Evolutionary conservation across 2,797 vertebrate genomes (phyloP).

Genomic region (Merluccius polli): DNA sequence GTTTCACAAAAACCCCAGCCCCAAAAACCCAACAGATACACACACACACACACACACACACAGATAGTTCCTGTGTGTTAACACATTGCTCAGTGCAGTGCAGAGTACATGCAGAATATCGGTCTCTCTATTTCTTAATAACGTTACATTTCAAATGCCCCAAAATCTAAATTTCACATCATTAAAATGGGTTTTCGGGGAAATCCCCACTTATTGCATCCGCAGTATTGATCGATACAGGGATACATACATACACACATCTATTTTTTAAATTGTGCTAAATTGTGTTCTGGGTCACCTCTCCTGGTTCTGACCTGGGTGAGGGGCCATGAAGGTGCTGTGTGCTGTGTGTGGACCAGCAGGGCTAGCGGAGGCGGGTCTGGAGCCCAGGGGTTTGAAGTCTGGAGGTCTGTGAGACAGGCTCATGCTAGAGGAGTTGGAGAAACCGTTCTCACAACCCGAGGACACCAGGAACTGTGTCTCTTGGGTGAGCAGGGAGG

Average conservation of each 20-base stretch:
- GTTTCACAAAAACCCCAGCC: conserved; percentile 37
- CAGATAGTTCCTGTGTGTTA: conserved; percentile 67
- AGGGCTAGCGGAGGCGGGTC: conserved; percentile 58
- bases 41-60: conserved; percentile 15
- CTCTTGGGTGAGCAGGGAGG: conserved; percentile 73
- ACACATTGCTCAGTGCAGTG: conserved; percentile 55
- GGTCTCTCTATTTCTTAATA: background rate
- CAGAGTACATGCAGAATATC: conserved; percentile 1
- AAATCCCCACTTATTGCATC: background rate
- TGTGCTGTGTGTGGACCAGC: conserved; percentile 61
- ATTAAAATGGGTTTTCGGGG: background rate
- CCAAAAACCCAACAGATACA: background rate
- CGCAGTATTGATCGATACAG: background rate
- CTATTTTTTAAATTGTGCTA: background rate
- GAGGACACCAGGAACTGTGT: conserved; percentile 70
- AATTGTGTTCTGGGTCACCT: conserved; percentile 10
- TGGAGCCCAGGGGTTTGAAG: conserved; percentile 72
- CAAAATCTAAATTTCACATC: background rate
- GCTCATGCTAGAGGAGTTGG: conserved; percentile 57
- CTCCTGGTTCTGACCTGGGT: conserved; percentile 67
- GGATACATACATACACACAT: too few relatives aligned
- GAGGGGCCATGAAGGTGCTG: conserved; percentile 61
- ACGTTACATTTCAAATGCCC: background rate
- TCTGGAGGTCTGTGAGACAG: conserved; percentile 59
- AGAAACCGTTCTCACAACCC: conserved; percentile 67